A percentile compares a stretch with the other conserved stretches of the same genome.
These are phyloP conservation scores for Tiliacea aurago DNA, from an alignment of 2,888 invertebrate species.

Conservation along the genomic window DNA sequence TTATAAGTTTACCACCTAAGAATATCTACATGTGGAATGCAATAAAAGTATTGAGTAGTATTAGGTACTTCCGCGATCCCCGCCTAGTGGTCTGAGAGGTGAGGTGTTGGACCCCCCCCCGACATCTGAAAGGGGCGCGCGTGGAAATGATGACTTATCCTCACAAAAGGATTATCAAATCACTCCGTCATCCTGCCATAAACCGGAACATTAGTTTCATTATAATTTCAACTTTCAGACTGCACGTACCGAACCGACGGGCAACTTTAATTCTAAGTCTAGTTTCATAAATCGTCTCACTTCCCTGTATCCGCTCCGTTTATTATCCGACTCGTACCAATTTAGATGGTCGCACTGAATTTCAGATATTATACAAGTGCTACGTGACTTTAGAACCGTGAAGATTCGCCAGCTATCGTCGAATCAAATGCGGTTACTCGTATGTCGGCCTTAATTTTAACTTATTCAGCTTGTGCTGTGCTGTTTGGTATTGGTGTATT, in stretches of 20 bases:
- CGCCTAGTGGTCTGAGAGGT: too few species aligned
- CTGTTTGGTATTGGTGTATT: conserved; percentile 37
- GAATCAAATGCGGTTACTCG: conserved; percentile 73
- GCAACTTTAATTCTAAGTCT: conserved; percentile 70
- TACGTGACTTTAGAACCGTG: conserved; percentile 80
- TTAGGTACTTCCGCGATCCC: too few species aligned
- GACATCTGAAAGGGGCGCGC: too few species aligned
- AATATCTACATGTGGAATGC: too few species aligned
- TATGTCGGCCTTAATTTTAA: conserved; percentile 68
- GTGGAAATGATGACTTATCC: not conserved
- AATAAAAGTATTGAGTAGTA: too few species aligned
- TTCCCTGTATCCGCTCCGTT: conserved; percentile 77
- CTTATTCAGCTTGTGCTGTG: conserved; percentile 58
- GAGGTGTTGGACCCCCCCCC: too few species aligned
- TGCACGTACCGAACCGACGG: conserved; percentile 61
- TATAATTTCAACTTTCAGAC: conserved; percentile 62
- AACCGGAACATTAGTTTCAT: conserved; percentile 47
- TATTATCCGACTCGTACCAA: conserved; percentile 80
- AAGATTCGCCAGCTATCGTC: conserved; percentile 67
- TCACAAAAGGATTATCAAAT: not conserved
- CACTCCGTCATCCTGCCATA: not conserved
- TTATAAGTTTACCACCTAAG: too few species aligned
- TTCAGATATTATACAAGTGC: conserved; percentile 79
- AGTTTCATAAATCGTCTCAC: conserved; percentile 77
- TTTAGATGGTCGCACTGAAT: conserved; percentile 79